Conservation (phyloP, 2,797 vertebrate genomes). For the Xerus rutilus region DNA sequence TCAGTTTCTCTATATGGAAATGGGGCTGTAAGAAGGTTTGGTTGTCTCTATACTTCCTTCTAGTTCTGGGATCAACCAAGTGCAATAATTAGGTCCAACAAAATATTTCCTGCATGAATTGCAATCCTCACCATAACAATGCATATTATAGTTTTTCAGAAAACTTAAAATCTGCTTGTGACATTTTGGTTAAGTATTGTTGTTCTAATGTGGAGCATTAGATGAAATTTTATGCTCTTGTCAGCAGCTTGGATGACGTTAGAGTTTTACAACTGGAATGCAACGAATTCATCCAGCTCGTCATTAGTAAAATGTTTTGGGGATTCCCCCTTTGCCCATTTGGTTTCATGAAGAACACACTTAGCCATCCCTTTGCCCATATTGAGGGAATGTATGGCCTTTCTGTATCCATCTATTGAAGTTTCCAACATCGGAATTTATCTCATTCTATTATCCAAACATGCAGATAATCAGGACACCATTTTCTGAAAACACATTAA, state of each 20-base stretch:
- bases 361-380: not conserved
- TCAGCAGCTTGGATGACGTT: slow-evolving; percentile 84
- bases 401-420: slow-evolving; percentile 64
- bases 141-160: slow-evolving; percentile 84
- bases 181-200: slow-evolving; percentile 85
- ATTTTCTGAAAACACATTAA: slow-evolving; percentile 80
- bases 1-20: slow-evolving; percentile 49
- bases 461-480: slow-evolving; percentile 72
- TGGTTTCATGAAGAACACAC: slow-evolving; percentile 58
- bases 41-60: not conserved
- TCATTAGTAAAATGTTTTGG: slow-evolving; percentile 83
- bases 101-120: slow-evolving; percentile 85
- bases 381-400: slow-evolving; percentile 71
- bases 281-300: slow-evolving; percentile 82
- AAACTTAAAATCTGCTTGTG: slow-evolving; percentile 82
- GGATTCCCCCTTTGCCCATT: slow-evolving; percentile 79
- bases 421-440: slow-evolving; percentile 76
- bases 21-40: not conserved
- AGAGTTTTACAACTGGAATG: slow-evolving; percentile 84
- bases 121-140: slow-evolving; percentile 85
- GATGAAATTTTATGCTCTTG: slow-evolving; percentile 83
- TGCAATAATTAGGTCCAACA: slow-evolving; percentile 82
- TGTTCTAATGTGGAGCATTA: slow-evolving; percentile 81
- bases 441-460: slow-evolving; percentile 77
- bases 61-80: not conserved